Conservation (phyloP, 2,113 vertebrate genomes). For the Malurus melanocephalus region DNA sequence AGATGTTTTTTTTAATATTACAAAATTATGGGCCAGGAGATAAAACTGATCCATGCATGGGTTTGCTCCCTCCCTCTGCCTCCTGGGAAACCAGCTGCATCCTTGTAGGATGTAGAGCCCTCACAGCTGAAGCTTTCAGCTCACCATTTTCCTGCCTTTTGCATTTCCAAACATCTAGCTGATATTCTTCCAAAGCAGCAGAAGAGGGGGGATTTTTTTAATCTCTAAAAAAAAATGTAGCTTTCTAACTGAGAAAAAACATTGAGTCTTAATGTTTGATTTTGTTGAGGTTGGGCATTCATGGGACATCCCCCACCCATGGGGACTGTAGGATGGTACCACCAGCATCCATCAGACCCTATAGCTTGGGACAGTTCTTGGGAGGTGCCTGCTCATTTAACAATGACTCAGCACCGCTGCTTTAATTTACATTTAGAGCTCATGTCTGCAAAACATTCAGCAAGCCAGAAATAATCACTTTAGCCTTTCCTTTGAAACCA, state of each 20-base stretch:
- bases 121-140: neutral
- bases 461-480: neutral
- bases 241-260: neutral
- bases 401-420: neutral
- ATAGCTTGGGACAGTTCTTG: neutral
- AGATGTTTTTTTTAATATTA: neutral
- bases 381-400: neutral
- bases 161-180: neutral
- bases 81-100: neutral
- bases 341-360: neutral
- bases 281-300: neutral
- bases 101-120: neutral
- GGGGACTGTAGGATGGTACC: neutral
- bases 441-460: neutral
- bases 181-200: neutral
- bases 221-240: neutral
- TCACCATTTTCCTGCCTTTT: neutral
- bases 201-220: neutral
- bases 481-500: constrained; percentile 49
- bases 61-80: neutral
- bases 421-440: neutral
- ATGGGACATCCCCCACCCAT: neutral
- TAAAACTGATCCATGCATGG: neutral
- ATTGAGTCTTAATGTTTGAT: too few relatives aligned
- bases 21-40: neutral